Conservation (phyloP, 2,113 vertebrate species). For the Chionomys nivalis region DNA sequence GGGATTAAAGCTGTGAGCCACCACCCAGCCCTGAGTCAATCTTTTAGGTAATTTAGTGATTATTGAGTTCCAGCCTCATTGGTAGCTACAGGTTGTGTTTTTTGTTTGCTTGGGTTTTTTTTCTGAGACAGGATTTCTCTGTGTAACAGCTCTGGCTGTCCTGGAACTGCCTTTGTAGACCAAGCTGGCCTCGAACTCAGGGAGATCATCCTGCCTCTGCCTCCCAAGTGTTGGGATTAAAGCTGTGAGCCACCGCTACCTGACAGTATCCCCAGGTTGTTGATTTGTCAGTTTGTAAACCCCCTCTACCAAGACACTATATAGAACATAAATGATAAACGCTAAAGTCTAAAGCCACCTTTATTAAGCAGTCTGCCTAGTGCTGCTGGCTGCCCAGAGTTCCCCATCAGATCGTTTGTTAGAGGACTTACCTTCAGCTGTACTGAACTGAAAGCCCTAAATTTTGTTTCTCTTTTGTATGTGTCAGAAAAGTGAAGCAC, state of each 20-base stretch:
- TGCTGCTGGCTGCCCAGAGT: neutral
- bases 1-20: neutral
- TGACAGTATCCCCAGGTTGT: neutral
- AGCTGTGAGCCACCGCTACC: neutral
- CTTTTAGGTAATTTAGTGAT: neutral
- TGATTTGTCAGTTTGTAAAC: slow-evolving; percentile 37
- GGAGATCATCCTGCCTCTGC: neutral
- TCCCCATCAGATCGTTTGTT: neutral
- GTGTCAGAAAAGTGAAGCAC: neutral
- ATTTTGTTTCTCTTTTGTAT: neutral
- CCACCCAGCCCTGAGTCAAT: neutral
- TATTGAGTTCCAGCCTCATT: neutral
- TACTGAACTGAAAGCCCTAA: neutral
- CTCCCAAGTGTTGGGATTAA: neutral
- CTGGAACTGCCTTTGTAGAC: too few species aligned
- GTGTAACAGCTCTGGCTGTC: too few species aligned
- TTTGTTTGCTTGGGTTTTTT: neutral
- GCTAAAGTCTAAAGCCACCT: neutral
- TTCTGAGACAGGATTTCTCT: neutral
- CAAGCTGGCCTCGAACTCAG: neutral
- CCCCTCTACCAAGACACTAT: neutral
- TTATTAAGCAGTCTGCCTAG: neutral
- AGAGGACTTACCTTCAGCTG: neutral
- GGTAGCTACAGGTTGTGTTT: neutral
- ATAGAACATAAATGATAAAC: neutral